These are phyloP conservation scores for Eupsittula cactorum DNA, from an alignment of 2,113 vertebrate species.

Conservation along the genomic window DNA sequence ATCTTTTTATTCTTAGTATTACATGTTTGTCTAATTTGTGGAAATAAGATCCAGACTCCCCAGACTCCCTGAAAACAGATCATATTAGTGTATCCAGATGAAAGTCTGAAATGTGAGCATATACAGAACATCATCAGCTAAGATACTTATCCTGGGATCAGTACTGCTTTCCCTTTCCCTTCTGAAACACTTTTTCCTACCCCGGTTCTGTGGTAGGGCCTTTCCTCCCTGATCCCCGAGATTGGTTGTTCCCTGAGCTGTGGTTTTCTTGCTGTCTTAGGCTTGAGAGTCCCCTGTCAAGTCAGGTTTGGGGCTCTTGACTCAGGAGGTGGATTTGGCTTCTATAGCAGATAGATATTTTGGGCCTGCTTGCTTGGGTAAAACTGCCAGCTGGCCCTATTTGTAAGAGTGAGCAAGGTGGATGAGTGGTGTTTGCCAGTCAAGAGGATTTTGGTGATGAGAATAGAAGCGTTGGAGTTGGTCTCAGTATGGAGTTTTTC, in stretches of 20 bases:
- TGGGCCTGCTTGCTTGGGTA: neutral
- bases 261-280: neutral
- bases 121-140: neutral
- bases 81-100: neutral
- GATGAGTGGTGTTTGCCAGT: neutral
- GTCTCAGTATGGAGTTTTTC: neutral
- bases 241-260: neutral
- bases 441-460: neutral
- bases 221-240: neutral
- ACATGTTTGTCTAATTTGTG: neutral
- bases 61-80: neutral
- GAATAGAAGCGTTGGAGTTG: neutral
- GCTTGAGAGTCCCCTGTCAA: neutral
- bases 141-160: neutral
- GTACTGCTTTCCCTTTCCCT: neutral
- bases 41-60: neutral
- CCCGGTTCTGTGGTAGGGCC: rapidly evolving
- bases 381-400: neutral
- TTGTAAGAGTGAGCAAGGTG: neutral
- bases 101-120: neutral
- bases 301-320: neutral
- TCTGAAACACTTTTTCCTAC: neutral
- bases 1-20: neutral
- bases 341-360: neutral
- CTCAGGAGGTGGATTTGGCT: neutral